A percentile compares a stretch with the other conserved stretches of the same genome.
Evolutionary conservation across 2,113 vertebrate species (phyloP).

Genomic region (Dinomys branickii): DNA sequence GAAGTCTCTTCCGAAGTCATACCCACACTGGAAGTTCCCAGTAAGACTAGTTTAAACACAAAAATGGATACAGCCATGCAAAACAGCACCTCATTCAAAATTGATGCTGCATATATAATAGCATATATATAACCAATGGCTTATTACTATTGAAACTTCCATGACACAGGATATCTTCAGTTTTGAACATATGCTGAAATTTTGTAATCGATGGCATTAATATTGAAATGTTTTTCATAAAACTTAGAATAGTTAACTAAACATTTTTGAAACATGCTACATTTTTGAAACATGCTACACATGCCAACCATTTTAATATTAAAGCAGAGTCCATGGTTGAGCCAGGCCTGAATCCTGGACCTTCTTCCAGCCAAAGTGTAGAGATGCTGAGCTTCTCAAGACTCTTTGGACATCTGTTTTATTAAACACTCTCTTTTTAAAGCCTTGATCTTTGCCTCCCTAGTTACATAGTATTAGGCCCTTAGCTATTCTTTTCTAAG

Average conservation of each 20-base stretch:
- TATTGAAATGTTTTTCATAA: constrained; percentile 47
- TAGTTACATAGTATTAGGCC: constrained; percentile 69
- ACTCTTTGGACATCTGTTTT: constrained; percentile 62
- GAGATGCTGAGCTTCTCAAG: constrained; percentile 40
- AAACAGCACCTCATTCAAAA: neutral
- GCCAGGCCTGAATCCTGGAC: constrained; percentile 18
- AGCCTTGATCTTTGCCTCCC: constrained; percentile 68
- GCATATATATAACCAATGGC: neutral
- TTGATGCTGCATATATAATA: no score
- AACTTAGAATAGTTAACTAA: neutral
- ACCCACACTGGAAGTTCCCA: neutral
- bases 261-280: neutral
- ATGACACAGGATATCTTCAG: neutral
- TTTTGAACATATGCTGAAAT: neutral
- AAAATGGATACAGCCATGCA: neutral
- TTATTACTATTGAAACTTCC: neutral
- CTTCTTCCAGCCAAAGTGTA: constrained; percentile 59
- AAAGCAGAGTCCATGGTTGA: neutral
- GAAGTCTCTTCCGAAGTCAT: neutral
- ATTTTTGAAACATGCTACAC: constrained; percentile 9
- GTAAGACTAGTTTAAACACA: neutral
- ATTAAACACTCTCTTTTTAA: constrained; percentile 73
- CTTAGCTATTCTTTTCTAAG: constrained; percentile 65
- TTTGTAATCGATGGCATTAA: neutral
- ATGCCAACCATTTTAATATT: constrained; percentile 50